phyloP scores from a whole-genome alignment of 2,797 vertebrate species.

The Oophaga sylvatica region DNA sequence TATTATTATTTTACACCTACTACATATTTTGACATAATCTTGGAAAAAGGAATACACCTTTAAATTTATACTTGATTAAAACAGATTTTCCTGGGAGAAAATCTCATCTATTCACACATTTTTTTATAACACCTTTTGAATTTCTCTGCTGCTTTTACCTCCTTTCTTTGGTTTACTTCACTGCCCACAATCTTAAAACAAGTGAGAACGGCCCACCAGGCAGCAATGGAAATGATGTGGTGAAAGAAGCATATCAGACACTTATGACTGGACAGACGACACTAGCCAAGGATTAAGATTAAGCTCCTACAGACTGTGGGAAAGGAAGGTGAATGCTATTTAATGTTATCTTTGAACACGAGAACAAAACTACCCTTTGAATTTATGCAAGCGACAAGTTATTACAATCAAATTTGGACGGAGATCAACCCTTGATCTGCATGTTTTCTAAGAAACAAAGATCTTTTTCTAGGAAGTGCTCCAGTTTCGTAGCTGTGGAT shows the following conservation, averaged over 20 bases:
- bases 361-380: constrained; percentile 45
- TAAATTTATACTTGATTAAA: background rate
- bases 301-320: constrained; percentile 68
- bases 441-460: constrained; percentile 27
- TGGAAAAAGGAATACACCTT: background rate
- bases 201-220: constrained; percentile 66
- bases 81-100: background rate
- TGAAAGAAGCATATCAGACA: constrained; percentile 71
- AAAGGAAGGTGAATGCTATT: constrained; percentile 66
- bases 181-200: constrained; percentile 67
- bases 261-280: constrained; percentile 71
- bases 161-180: constrained; percentile 56
- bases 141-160: constrained; percentile 61
- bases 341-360: constrained; percentile 64
- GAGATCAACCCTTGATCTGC: background rate
- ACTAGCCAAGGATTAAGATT: constrained; percentile 68
- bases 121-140: constrained; percentile 61
- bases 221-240: constrained; percentile 64
- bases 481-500: background rate
- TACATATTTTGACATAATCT: too few species aligned
- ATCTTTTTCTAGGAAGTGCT: constrained; percentile 29
- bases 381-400: constrained; percentile 43
- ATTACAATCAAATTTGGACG: constrained; percentile 40
- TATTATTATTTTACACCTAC: too few species aligned
- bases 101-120: background rate